Base-by-base conservation (phyloP, 2,888 invertebrate genomes). In the Apamea monoglypha region DNA sequence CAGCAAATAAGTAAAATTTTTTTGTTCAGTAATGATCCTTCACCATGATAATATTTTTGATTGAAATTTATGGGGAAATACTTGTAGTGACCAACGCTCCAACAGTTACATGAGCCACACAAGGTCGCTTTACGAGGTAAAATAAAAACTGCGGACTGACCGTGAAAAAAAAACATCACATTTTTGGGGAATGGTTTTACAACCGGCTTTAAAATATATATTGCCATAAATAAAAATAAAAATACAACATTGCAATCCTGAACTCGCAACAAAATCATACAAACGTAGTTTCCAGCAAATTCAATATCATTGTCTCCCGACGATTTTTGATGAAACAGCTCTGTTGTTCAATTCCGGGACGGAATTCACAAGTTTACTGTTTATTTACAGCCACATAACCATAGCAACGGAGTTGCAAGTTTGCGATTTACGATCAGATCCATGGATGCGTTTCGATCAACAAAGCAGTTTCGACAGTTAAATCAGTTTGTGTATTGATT, bases 371-470 rank as follows among this genome's bases (percentile, higher is more conserved):
- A 87, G 18, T 81, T 86, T 79, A 86, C 74, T 80, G 82, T 85
- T 87, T 85, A 79, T 86, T 86, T 86, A 86, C 73, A 56, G 44
- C 74, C 81, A 47, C 75, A 87, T 81, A 87, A 84, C 86, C 72
- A 78, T 78, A 83, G 66, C 36, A 81, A 70, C 40, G 29, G 16
- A 66, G 40, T 66, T 78, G 44, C 73, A 29, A 83, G 68, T 87
- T 76, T 74, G 47, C 64, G 36, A 81, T 78, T 82, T 84, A 85
- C 77, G 77, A 81, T 32, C 71, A n/a, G 63, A 76, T 77, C n/a
- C 47, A 36, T 36, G 76, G 61, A 87, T 71, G 63, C 40, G 64
- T 76, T 68, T 64, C 36, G 69, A 76, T 78, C 75, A 78, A 86
- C 82, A 77, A 78, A 82, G 56, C 78, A 70, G 61, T 67, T 69